Percentiles rank a stretch among this genome's conserved stretches.
Conservation (phyloP, 2,888 invertebrate genomes). For the Leptothorax acervorum region DNA sequence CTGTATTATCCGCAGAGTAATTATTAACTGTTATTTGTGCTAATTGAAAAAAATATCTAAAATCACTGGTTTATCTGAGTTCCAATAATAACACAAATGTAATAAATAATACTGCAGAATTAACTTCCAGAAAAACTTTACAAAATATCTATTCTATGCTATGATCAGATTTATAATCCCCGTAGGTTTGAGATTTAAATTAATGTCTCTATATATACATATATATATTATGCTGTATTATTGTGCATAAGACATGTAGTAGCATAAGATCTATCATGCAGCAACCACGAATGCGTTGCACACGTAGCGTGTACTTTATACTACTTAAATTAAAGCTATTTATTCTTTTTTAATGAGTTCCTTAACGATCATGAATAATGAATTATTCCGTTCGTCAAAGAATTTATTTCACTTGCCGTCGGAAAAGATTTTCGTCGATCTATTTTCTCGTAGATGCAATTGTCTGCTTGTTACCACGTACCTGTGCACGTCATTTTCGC, state of each 20-base stretch:
- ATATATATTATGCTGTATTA: background rate
- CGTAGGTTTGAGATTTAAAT: background rate
- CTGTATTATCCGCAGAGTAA: background rate
- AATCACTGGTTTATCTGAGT: background rate
- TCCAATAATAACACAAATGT: background rate
- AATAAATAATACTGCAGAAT: background rate
- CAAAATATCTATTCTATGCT: background rate
- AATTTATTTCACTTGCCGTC: constrained; percentile 46
- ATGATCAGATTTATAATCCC: background rate
- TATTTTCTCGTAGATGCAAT: constrained; percentile 34
- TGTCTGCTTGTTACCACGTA: background rate
- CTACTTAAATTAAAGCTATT: background rate
- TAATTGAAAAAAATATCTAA: background rate
- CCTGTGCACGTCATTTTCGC: constrained; percentile 9
- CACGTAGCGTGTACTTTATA: background rate
- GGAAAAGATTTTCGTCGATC: constrained; percentile 45
- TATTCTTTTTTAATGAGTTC: background rate
- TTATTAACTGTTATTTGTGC: background rate
- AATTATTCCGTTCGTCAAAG: background rate
- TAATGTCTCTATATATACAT: background rate
- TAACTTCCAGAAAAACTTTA: background rate
- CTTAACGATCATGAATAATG: background rate
- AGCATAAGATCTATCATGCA: background rate
- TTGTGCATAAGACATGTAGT: background rate
- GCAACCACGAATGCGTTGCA: background rate